phyloP scores from a whole-genome alignment of 2,888 invertebrate species.

The Dynastes hyllus region DNA sequence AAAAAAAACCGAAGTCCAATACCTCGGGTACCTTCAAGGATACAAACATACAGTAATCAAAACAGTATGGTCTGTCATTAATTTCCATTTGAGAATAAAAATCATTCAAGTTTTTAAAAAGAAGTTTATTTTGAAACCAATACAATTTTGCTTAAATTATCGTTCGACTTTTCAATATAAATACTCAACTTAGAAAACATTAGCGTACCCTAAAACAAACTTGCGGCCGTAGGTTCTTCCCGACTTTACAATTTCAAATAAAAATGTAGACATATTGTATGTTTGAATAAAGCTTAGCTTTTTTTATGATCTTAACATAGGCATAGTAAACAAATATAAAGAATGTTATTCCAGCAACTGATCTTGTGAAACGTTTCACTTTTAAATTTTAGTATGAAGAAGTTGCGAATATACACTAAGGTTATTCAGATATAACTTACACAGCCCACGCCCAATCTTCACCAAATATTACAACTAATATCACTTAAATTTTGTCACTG shows the following conservation, averaged over 20 bases:
- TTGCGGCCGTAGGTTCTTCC: neutral
- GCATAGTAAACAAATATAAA: neutral
- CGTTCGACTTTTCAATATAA: slow-evolving; percentile 51
- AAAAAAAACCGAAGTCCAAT: too few relatives aligned
- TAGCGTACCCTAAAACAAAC: slow-evolving; percentile 1
- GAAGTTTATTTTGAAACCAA: slow-evolving; percentile 57
- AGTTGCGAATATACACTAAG: slow-evolving; percentile 6
- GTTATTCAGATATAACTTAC: slow-evolving; percentile 49
- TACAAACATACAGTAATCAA: too few relatives aligned
- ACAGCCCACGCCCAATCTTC: slow-evolving; percentile 60
- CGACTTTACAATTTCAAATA: neutral
- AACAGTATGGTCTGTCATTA: too few relatives aligned
- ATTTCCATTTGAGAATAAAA: too few relatives aligned
- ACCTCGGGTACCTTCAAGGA: too few relatives aligned
- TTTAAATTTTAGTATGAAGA: neutral
- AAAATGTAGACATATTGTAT: neutral
- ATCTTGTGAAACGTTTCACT: neutral
- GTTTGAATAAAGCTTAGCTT: slow-evolving; percentile 6
- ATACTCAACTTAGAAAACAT: slow-evolving; percentile 36
- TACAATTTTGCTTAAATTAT: slow-evolving; percentile 56
- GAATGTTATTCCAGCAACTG: neutral
- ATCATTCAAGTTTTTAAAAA: slow-evolving; percentile 35
- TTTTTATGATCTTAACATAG: neutral
- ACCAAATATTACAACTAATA: slow-evolving; percentile 63
- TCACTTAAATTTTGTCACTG: slow-evolving; percentile 61